Evolutionary conservation across 2,888 invertebrate genomes (phyloP), one percentile per base, ranked within the genome.

Genomic region (Drymonia ruficornis): DNA sequence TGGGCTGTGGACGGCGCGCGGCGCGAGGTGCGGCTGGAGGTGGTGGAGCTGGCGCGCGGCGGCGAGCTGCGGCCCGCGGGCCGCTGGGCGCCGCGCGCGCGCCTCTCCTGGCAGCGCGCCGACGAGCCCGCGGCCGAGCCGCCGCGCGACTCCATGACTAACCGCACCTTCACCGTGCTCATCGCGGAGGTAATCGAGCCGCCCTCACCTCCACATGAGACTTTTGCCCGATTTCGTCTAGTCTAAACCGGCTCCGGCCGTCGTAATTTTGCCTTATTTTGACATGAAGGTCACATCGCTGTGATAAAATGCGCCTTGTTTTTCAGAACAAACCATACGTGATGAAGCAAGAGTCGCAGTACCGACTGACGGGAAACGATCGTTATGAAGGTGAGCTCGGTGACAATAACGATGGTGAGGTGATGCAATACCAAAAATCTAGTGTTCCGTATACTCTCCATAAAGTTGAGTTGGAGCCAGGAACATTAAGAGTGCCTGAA

Each of bases 251-350:
- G 15, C 28, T 13, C 45, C 1, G 2, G 1, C 49, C 38, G 12
- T 23, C 34, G 23, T 42, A 38, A 34, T 55, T 29, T 18, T 1
- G 23, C 7, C 7, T 23, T 23, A 7, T 23, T 23, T 23, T 7
- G 23, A 1, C 4, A 23, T 23, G 23, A 31, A n/a, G n/a, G n/a
- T n/a, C n/a, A n/a, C n/a, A 31, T 31, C 11, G 31, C 31, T 31
- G 36, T 7, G 3, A 36, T 15, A 11, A 42, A 16, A 36, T 13
- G 4, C 40, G 2, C 16, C 7, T 16, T 40, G 12, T 1, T 9
- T 80, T 83, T 13, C 86, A 98, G 98, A 97, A 95, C 73, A 93
- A 94, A 47, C 99, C 99, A 0, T 99, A 98, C 78, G 96, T 97
- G n/a, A 97, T 98, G 96, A 82, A 95, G 45, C 96, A 95, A 73